phyloP scores from a whole-genome alignment of 2,113 vertebrate species.

The Sapayoa aenigma region DNA sequence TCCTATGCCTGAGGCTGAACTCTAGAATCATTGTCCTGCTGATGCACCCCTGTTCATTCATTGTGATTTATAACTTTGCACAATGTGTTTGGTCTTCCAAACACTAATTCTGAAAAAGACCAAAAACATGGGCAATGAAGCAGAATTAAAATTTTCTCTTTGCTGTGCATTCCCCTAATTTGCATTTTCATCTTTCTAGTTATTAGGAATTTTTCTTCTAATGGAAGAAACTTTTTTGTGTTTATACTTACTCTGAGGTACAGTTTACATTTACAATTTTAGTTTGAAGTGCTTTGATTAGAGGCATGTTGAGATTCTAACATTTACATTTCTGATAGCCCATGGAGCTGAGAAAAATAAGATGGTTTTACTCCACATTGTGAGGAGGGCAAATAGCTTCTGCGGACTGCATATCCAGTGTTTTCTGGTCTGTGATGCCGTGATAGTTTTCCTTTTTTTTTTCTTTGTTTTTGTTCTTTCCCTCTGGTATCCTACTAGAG shows the following conservation, averaged over 20 bases:
- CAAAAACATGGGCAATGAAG: neutral
- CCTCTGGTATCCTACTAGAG: neutral
- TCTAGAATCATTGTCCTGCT: neutral
- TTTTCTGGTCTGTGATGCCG: neutral
- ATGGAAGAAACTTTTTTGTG: neutral
- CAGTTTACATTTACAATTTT: neutral
- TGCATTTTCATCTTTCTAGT: neutral
- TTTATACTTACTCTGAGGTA: neutral
- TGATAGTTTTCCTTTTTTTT: neutral
- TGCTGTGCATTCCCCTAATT: neutral
- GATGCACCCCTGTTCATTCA: neutral
- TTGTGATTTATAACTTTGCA: neutral
- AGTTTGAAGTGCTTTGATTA: neutral
- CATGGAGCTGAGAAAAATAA: neutral
- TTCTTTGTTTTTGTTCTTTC: neutral
- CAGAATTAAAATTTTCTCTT: slow-evolving; percentile 1
- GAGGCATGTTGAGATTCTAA: neutral
- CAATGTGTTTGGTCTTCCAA: slow-evolving; percentile 1
- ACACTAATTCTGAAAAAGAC: neutral
- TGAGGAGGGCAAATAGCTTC: neutral
- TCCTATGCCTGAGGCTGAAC: neutral
- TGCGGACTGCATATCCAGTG: neutral
- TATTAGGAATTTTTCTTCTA: neutral
- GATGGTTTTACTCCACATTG: neutral
- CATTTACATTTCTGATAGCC: neutral